These are phyloP conservation scores for Drosophila siamana DNA, from an alignment of 2,888 invertebrate species.

Conservation along the genomic window DNA sequence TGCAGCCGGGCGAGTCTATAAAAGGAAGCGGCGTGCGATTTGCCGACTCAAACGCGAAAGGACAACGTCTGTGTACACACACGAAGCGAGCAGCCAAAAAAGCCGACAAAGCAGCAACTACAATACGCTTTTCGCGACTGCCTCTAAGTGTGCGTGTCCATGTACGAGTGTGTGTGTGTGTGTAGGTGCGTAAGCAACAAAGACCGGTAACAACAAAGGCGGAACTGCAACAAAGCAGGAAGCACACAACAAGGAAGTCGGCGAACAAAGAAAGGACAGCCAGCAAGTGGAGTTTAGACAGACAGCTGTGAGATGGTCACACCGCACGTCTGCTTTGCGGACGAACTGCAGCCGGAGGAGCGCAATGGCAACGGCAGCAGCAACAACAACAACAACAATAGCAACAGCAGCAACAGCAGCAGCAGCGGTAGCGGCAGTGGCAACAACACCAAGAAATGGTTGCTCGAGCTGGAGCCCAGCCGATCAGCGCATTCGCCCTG, in stretches of 20 bases:
- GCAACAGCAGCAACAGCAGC: conserved; percentile 6
- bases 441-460: conserved; percentile 45
- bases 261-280: neutral
- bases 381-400: conserved; percentile 4
- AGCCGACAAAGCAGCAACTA: conserved; percentile 40
- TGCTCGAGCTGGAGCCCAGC: conserved; percentile 57
- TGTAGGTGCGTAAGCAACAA: conserved; percentile 24
- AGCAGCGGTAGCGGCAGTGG: conserved; percentile 4
- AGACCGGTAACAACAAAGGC: conserved; percentile 72
- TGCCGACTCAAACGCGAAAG: conserved; percentile 82
- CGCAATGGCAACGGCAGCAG: conserved; percentile 30
- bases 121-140: neutral
- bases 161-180: too few relatives aligned
- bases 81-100: conserved; percentile 43
- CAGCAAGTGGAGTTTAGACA: too few relatives aligned
- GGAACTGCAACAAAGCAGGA: conserved; percentile 25
- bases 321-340: conserved; percentile 80
- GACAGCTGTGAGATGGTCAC: conserved; percentile 58
- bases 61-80: conserved; percentile 70
- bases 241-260: conserved; percentile 12
- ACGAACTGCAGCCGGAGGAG: conserved; percentile 59
- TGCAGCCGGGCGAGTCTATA: conserved; percentile 76
- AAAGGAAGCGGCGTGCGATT: conserved; percentile 75
- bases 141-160: conserved; percentile 20
- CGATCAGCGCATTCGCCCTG: conserved; percentile 76